phyloP scores from a whole-genome alignment of 2,888 invertebrate species.

The Cryptocephalus moraei region DNA sequence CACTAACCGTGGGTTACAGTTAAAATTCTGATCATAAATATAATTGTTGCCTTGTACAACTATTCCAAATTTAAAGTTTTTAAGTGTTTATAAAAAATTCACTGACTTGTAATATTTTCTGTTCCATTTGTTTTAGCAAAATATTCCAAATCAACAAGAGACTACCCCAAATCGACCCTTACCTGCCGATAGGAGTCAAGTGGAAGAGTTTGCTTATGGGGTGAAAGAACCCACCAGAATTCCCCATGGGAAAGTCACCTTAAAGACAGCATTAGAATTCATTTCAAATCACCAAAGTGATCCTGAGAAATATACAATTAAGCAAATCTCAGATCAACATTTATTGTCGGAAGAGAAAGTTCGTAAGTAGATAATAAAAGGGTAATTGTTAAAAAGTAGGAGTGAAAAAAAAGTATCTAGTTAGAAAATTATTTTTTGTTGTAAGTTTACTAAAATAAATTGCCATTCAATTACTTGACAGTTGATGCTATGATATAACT shows the following conservation, averaged over 20 bases:
- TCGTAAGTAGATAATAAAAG: constrained; percentile 32
- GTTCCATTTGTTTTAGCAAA: too few relatives aligned
- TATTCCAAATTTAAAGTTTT: too few relatives aligned
- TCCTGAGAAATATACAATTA: constrained; percentile 45
- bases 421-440: too few relatives aligned
- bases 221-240: constrained; percentile 54
- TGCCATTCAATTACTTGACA: too few relatives aligned
- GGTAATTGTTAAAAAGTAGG: too few relatives aligned
- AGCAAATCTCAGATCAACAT: constrained; percentile 57
- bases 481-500: not conserved
- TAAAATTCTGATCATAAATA: too few relatives aligned
- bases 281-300: constrained; percentile 54
- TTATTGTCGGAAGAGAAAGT: constrained; percentile 54
- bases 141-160: not conserved
- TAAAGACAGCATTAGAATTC: constrained; percentile 54
- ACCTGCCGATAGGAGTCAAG: constrained; percentile 45
- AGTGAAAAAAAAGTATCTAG: too few relatives aligned
- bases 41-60: too few relatives aligned
- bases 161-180: constrained; percentile 41
- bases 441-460: too few relatives aligned
- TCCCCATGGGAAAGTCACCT: constrained; percentile 52
- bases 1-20: too few relatives aligned
- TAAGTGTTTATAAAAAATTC: too few relatives aligned
- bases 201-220: constrained; percentile 53
- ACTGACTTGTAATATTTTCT: too few relatives aligned